phyloP scores from a whole-genome alignment of 2,797 vertebrate genomes.

The Sebastes matsubarae region DNA sequence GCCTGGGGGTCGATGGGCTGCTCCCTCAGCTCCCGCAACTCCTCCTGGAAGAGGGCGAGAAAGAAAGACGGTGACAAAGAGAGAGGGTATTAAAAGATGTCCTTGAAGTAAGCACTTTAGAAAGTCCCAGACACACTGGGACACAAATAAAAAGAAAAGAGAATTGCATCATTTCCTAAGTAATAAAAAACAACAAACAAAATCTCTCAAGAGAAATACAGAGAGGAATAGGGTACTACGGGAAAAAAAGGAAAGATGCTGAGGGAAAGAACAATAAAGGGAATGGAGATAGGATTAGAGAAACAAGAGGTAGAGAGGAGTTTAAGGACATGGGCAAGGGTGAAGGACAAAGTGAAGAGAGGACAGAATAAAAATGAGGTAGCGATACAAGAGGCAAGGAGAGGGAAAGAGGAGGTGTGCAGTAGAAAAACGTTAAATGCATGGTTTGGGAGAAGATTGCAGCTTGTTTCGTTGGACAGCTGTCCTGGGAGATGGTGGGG shows the following conservation, averaged over 20 bases:
- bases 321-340: conserved; percentile 24
- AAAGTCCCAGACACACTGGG: not conserved
- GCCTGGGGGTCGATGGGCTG: conserved; percentile 93
- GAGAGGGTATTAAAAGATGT: not conserved
- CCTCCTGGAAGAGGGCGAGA: conserved; percentile 83
- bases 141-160: not conserved
- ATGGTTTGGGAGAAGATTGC: conserved; percentile 31
- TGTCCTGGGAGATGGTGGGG: conserved; percentile 28
- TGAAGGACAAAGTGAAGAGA: conserved; percentile 38
- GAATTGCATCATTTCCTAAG: conserved; percentile 16
- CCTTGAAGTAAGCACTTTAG: not conserved
- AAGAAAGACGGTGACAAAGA: not conserved
- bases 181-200: conserved; percentile 9
- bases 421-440: conserved; percentile 1
- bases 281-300: not conserved
- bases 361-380: conserved; percentile 15
- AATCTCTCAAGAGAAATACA: not conserved
- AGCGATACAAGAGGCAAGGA: conserved; percentile 10
- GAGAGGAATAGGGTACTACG: not conserved
- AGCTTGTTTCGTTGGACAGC: conserved; percentile 33
- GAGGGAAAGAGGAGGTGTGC: not conserved
- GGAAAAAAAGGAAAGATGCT: not conserved
- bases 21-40: conserved; percentile 92
- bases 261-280: not conserved
- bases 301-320: not conserved